A percentile compares a stretch with the other conserved stretches of the same genome.
Conservation (phyloP, 2,113 vertebrate genomes). For the Sitta europaea region DNA sequence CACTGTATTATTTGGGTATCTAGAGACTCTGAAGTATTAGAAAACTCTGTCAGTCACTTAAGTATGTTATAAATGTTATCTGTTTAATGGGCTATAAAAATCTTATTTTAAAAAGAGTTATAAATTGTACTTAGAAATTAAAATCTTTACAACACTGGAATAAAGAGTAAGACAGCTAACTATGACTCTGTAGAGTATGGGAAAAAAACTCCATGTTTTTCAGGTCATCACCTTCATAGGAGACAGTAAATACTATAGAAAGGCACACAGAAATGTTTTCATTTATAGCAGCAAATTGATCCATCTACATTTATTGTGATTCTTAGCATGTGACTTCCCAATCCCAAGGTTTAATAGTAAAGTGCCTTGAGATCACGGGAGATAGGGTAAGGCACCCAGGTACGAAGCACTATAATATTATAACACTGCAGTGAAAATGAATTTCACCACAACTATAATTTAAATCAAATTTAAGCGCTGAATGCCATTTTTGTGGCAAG, state of each 20-base stretch:
- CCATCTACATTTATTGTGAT: neutral
- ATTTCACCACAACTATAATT: neutral
- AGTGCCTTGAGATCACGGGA: neutral
- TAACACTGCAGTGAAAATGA: neutral
- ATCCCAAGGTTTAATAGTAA: neutral
- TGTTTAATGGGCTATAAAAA: neutral
- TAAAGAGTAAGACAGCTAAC: neutral
- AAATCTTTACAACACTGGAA: neutral
- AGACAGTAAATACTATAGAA: neutral
- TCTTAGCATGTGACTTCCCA: neutral
- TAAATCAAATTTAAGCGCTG: neutral
- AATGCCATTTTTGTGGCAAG: neutral
- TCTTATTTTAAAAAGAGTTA: fast-evolving
- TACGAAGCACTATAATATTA: neutral
- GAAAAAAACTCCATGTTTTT: too few relatives aligned
- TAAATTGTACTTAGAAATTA: neutral
- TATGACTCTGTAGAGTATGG: neutral
- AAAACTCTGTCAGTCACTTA: neutral
- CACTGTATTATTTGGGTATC: neutral
- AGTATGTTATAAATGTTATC: neutral
- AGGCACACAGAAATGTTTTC: neutral
- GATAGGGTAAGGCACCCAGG: neutral
- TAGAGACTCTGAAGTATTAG: neutral
- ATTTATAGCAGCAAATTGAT: neutral
- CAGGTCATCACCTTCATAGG: neutral